Conservation (phyloP, 1,140 invertebrate genomes). For the Ceratina australensis region DNA sequence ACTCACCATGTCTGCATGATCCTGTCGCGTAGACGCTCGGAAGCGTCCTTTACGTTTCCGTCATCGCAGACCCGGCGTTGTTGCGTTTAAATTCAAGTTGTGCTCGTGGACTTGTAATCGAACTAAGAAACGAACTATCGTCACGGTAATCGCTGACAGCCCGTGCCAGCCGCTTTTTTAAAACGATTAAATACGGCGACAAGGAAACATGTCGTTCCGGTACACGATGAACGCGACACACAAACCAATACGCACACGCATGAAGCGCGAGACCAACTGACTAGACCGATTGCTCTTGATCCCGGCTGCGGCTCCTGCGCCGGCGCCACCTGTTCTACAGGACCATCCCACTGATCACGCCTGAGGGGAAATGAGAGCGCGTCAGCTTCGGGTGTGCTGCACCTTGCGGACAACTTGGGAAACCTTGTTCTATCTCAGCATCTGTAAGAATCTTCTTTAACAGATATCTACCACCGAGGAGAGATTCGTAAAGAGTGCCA, state of each 20-base stretch:
- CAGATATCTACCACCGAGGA: too few species aligned
- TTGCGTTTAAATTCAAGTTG: conserved; percentile 4
- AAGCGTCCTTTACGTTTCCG: conserved; percentile 51
- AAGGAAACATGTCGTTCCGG: conserved; percentile 1
- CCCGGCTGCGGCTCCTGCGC: conserved; percentile 44
- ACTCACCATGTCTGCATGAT: conserved; percentile 62
- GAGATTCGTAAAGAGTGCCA: too few species aligned
- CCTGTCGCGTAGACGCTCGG: conserved; percentile 40
- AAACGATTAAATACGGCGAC: background rate
- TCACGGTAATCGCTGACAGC: conserved; percentile 4
- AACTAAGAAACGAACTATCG: background rate
- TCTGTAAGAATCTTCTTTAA: too few species aligned
- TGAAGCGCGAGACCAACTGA: conserved; percentile 70
- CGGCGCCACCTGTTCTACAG: conserved; percentile 66
- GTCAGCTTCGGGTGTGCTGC: too few species aligned
- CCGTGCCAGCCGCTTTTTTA: background rate
- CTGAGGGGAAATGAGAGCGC: too few species aligned
- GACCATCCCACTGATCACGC: conserved; percentile 18
- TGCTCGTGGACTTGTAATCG: background rate
- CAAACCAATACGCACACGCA: conserved; percentile 61
- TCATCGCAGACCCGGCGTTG: conserved; percentile 44
- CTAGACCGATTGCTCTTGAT: conserved; percentile 37
- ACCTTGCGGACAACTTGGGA: too few species aligned
- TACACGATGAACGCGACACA: conserved; percentile 6
- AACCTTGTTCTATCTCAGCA: too few species aligned